A percentile compares a stretch with the other conserved stretches of the same genome.
Evolutionary conservation across 1,140 invertebrate species (phyloP).

Genomic region (Aphelenchoides fujianensis): DNA sequence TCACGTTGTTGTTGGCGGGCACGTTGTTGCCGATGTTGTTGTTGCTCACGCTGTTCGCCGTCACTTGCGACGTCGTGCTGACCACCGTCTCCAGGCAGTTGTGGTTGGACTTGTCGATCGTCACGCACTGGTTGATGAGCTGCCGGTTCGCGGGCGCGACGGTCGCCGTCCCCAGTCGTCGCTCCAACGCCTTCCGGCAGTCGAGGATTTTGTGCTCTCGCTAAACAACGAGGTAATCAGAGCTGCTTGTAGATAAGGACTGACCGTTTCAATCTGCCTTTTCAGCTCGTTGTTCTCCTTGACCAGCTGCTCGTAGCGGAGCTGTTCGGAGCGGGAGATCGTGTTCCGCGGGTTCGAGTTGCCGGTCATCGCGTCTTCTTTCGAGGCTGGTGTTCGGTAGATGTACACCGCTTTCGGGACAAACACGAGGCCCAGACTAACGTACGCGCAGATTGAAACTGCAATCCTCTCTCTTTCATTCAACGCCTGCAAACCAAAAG

Average conservation of each 20-base stretch:
- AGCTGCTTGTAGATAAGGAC: conserved; percentile 18
- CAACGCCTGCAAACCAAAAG: conserved; percentile 12
- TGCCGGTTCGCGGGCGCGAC: conserved; percentile 10
- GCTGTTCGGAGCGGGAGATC: conserved; percentile 71
- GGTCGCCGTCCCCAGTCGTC: conserved; percentile 20
- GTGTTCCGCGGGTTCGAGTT: conserved; percentile 10
- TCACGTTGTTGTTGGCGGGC: conserved; percentile 32
- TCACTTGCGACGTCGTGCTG: background rate
- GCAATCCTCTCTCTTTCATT: conserved; percentile 23
- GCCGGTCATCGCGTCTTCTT: conserved; percentile 70
- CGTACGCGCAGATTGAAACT: conserved; percentile 54
- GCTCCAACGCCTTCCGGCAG: conserved; percentile 46
- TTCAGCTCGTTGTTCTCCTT: conserved; percentile 92
- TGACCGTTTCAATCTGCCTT: conserved; percentile 83
- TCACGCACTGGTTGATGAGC: conserved; percentile 7
- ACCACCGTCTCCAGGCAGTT: conserved; percentile 9
- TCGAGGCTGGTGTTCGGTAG: conserved; percentile 43
- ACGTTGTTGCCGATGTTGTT: conserved; percentile 18
- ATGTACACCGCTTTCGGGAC: conserved; percentile 57
- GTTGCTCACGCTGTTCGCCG: conserved; percentile 12
- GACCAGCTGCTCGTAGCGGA: conserved; percentile 85
- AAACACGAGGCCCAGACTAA: conserved; percentile 70
- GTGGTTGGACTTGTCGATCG: background rate
- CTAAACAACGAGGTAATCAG: conserved; percentile 32
- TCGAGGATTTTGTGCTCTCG: conserved; percentile 54